Evolutionary conservation across 2,888 invertebrate genomes (phyloP), one percentile per base, ranked within the genome.

Genomic region (Epinotia ramella): DNA sequence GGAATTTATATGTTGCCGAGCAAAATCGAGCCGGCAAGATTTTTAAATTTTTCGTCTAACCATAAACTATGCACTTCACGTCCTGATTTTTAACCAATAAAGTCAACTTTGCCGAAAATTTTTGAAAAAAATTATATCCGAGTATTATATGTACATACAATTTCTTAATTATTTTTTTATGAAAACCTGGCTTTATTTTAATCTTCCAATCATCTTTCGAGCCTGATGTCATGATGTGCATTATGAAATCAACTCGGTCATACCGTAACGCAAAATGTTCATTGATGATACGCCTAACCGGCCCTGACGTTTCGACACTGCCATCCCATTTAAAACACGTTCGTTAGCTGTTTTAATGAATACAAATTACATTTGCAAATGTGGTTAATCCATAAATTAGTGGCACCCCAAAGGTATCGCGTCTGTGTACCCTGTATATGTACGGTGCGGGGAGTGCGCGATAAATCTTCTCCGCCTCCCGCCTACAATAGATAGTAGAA

Each of bases 331-430:
- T 72, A 46, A 71, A 76, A 84, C 89, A 88, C 89, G 89, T 89
- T 82, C 77, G 79, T 82, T 78, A 81, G 83, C 80, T 82, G 88
- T 89, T 90, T 90, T 91, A 92, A 92, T 92, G 91, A 91, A 93
- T 92, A 93, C 89, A 93, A 93, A 94, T 93, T 92, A 92, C 92
- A 86, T 93, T 94, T 91, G 92, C 92, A 93, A 94, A 94, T 93
- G 89, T 91, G 88, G 88, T 89, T 94, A 94, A 94, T 94, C 93
- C 93, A 86, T 88, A 93, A 93, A 94, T 94, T 93, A 93, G 93
- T 93, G 86, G 84, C 82, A 78, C 82, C 73, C 78, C 75, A 78
- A 79, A 82, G 73, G 76, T 78, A 73, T 63, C 66, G 67, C 49
- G 53, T 57, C 46, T 60, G 69, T 69, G 28, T 59, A 46, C 69